Evolutionary conservation across 2,888 invertebrate species (phyloP).

Genomic region (Cantharis lateralis): DNA sequence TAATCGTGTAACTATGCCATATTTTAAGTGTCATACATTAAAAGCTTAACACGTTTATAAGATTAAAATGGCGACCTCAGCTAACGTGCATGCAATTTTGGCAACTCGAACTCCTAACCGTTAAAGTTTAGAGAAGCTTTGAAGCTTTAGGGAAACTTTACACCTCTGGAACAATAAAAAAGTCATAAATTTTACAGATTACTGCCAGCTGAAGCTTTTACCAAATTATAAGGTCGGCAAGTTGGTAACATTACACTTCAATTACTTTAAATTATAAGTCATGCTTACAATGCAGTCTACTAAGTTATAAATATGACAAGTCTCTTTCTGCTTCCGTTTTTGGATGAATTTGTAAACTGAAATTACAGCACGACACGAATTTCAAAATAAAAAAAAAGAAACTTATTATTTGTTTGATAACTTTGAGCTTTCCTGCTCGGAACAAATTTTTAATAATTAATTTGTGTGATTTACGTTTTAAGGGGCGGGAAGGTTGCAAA

Average conservation of each 20-base stretch:
- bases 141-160: constrained; percentile 23
- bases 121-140: constrained; percentile 19
- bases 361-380: neutral
- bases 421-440: neutral
- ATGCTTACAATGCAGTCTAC: constrained; percentile 15
- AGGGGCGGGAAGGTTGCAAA: neutral
- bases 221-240: constrained; percentile 26
- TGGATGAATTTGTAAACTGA: neutral
- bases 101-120: constrained; percentile 16
- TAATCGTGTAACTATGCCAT: neutral
- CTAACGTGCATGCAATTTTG: constrained; percentile 20
- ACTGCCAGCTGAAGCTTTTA: constrained; percentile 21
- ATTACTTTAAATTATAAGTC: constrained; percentile 32
- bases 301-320: constrained; percentile 20
- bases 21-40: constrained; percentile 3
- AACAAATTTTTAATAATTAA: neutral
- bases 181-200: constrained; percentile 21
- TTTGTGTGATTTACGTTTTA: neutral
- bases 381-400: neutral
- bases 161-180: constrained; percentile 28
- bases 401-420: neutral
- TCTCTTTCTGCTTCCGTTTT: neutral
- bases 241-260: constrained; percentile 15
- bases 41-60: constrained; percentile 9
- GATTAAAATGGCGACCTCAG: constrained; percentile 7